phyloP scores from a whole-genome alignment of 2,888 invertebrate species.

The Chironomus tentans region DNA sequence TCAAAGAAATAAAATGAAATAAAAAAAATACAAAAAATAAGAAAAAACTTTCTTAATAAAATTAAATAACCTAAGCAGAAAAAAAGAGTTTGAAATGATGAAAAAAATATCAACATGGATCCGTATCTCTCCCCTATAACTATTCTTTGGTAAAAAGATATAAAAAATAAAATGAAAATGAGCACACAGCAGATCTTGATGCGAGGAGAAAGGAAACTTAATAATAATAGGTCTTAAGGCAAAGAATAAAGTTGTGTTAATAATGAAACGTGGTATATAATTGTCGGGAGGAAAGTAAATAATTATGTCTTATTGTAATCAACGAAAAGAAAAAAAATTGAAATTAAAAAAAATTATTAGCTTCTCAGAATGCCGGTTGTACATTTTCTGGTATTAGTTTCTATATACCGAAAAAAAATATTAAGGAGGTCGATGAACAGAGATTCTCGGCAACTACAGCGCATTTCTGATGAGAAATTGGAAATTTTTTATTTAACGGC shows the following conservation, averaged over 20 bases:
- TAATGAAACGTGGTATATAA: conserved; percentile 23
- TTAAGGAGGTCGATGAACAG: neutral
- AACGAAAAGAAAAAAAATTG: conserved; percentile 12
- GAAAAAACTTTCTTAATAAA: conserved; percentile 18
- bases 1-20: conserved; percentile 17
- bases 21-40: neutral
- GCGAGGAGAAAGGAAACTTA: conserved; percentile 15
- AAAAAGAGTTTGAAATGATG: neutral
- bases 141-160: neutral
- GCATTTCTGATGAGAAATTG: too few species aligned
- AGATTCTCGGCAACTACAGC: too few species aligned
- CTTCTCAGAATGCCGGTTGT: conserved; percentile 4
- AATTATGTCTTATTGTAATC: conserved; percentile 24
- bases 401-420: neutral
- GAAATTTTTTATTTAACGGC: too few species aligned
- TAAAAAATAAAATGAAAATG: neutral
- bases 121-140: neutral
- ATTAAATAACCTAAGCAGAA: neutral
- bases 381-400: neutral
- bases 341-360: conserved; percentile 20
- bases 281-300: conserved; percentile 6
- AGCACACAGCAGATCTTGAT: too few species aligned
- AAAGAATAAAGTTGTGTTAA: conserved; percentile 23
- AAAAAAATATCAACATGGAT: neutral
- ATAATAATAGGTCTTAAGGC: conserved; percentile 17